Evolutionary conservation across 2,797 vertebrate species (phyloP), one percentile per base, ranked within the genome.

Genomic region (Tokudaia muenninki): DNA sequence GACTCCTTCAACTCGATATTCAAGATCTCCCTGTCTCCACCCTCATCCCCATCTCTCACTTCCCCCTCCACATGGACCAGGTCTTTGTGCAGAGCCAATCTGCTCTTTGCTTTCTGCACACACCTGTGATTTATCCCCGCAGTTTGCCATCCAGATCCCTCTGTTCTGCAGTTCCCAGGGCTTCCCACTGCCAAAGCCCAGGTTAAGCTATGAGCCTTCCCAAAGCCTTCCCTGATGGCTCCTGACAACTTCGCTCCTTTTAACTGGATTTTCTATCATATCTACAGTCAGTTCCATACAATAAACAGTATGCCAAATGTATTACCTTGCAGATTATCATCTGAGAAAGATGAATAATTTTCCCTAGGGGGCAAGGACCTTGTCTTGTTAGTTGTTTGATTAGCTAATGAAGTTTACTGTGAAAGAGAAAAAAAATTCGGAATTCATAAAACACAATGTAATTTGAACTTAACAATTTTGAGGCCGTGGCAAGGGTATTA

Each of bases 341-440:
- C 75, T 47, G 92, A 87, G 87, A 72, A 92, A 96, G 93, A 92
- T 65, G 95, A 90, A 37, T 82, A 77, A 65, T 65, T 61, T 92
- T 92, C 93, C 92, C 82, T 94, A 75, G 11, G 72, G 61, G 87
- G 74, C 87, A 93, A 94, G 37, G 83, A 75, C 44, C 70, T 91
- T 94, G 63, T 96, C 91, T 92, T 90, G 86, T 79, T 78, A 0
- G 3, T 84, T 74, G 90, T 96, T 89, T 83, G 90, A 80, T 88
- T 78, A 81, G 47, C 83, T 72, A 82, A 72, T 89, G 65, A 94
- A 96, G 90, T 89, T 93, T 93, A 96, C 89, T 67, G 44, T 1
- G 24, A 82, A 61, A 72, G 80, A 82, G 74, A 12, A 65, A 50
- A 94, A 94, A 81, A 84, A 52, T 13, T 59, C 88, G 84, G 41